phyloP scores from a whole-genome alignment of 2,113 vertebrate species.

The Pseudorasbora parva region DNA sequence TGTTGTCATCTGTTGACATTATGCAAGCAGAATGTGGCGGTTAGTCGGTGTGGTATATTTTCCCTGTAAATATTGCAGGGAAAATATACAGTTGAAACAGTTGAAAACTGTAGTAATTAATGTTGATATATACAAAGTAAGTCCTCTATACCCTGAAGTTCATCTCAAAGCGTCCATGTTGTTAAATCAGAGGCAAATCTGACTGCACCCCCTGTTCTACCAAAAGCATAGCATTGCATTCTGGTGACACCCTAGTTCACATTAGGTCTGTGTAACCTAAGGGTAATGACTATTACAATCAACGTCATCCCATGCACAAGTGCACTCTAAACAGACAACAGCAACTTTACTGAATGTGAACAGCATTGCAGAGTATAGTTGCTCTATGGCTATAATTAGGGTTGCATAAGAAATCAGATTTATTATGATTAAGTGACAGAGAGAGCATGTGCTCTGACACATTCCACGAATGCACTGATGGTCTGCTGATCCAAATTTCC shows the following conservation, averaged over 20 bases:
- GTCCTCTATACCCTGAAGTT: background rate
- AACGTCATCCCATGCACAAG: slow-evolving; percentile 17
- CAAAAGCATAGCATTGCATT: background rate
- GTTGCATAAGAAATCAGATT: background rate
- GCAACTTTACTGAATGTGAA: background rate
- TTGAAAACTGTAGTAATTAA: too few species aligned
- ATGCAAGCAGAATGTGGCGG: too few species aligned
- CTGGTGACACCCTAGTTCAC: slow-evolving; percentile 5
- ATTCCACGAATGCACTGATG: background rate
- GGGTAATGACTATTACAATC: slow-evolving; percentile 34
- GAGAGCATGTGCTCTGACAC: background rate
- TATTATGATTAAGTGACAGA: background rate
- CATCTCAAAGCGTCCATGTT: background rate
- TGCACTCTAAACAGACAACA: slow-evolving; percentile 24
- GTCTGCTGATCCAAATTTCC: background rate
- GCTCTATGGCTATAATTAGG: background rate
- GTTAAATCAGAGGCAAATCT: slow-evolving; percentile 1
- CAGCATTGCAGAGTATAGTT: background rate
- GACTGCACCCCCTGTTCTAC: background rate
- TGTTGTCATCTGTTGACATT: too few species aligned
- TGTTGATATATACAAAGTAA: background rate
- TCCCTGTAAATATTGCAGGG: too few species aligned
- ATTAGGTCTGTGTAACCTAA: slow-evolving; percentile 9
- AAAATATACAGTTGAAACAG: too few species aligned
- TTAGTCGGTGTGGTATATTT: too few species aligned